Conservation (phyloP, 2,888 invertebrate genomes). For the Ennomos quercinarius region DNA sequence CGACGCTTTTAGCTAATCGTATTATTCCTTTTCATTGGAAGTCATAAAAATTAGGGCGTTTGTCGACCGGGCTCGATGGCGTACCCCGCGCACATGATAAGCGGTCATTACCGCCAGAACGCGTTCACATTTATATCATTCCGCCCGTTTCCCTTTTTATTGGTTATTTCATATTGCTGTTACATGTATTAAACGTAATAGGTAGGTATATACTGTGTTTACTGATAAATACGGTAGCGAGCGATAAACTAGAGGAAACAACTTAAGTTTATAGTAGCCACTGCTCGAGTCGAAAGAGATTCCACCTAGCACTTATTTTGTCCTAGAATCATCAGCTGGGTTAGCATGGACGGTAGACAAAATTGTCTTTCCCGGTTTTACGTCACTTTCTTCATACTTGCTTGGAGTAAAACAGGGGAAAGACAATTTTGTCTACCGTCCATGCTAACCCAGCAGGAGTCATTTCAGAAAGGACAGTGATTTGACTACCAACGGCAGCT, state of each 20-base stretch:
- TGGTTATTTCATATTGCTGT: slow-evolving; percentile 18
- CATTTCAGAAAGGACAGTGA: too few relatives aligned
- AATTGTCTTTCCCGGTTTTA: too few relatives aligned
- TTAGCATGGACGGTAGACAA: too few relatives aligned
- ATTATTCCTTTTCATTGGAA: slow-evolving; percentile 34
- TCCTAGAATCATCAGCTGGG: too few relatives aligned
- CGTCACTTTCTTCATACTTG: too few relatives aligned
- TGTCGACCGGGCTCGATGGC: slow-evolving; percentile 15
- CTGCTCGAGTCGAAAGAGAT: too few relatives aligned
- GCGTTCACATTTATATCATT: slow-evolving; percentile 22
- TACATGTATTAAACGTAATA: slow-evolving; percentile 10
- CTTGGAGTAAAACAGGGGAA: too few relatives aligned
- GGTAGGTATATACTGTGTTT: background rate
- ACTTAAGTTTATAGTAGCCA: too few relatives aligned
- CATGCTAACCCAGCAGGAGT: too few relatives aligned
- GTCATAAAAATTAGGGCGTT: slow-evolving; percentile 34
- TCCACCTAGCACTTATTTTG: too few relatives aligned
- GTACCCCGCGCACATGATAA: slow-evolving; percentile 33
- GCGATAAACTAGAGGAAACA: slow-evolving; percentile 9
- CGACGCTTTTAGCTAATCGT: slow-evolving; percentile 12
- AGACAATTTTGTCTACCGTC: too few relatives aligned
- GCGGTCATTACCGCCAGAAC: slow-evolving; percentile 34
- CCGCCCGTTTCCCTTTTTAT: slow-evolving; percentile 28
- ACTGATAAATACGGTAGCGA: slow-evolving; percentile 11
- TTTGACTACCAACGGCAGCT: too few relatives aligned